These are phyloP conservation scores for Mobula hypostoma DNA, from an alignment of 2,113 vertebrate genomes.

Conservation along the genomic window DNA sequence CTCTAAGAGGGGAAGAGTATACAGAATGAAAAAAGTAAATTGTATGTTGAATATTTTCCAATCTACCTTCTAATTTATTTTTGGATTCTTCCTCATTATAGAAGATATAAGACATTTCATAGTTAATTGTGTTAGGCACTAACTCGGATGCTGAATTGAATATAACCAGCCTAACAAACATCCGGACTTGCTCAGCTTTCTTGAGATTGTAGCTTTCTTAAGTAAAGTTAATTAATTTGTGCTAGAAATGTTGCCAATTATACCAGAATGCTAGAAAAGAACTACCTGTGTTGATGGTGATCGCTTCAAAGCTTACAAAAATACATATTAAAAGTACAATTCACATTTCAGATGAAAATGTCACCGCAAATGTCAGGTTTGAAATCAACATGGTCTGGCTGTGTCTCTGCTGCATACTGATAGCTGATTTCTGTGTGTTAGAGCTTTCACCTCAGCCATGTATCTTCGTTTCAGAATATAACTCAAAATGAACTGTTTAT, in stretches of 20 bases:
- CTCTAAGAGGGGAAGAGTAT: too few species aligned
- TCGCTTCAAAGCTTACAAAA: not conserved
- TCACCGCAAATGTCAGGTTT: constrained; percentile 25
- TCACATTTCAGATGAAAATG: constrained; percentile 21
- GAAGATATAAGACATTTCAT: not conserved
- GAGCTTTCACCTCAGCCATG: not conserved
- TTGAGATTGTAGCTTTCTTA: not conserved
- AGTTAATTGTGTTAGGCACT: not conserved
- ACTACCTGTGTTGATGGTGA: not conserved
- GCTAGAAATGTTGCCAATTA: not conserved
- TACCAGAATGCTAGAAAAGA: not conserved
- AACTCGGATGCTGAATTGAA: not conserved
- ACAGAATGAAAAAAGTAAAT: not conserved
- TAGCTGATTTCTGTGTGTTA: not conserved
- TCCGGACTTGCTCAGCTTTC: too few species aligned
- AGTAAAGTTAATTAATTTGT: constrained; percentile 9
- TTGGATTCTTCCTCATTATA: not conserved
- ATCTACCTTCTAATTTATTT: not conserved
- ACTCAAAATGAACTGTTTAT: not conserved
- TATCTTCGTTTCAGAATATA: not conserved
- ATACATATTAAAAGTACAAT: not conserved
- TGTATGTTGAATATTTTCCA: not conserved
- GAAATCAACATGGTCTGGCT: constrained; percentile 7
- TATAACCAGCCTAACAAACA: not conserved
- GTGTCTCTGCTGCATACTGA: constrained; percentile 10